Percentiles rank a stretch among this genome's conserved stretches.
Evolutionary conservation across 2,888 invertebrate genomes (phyloP).

Genomic region (Leptogaster cylindrica): DNA sequence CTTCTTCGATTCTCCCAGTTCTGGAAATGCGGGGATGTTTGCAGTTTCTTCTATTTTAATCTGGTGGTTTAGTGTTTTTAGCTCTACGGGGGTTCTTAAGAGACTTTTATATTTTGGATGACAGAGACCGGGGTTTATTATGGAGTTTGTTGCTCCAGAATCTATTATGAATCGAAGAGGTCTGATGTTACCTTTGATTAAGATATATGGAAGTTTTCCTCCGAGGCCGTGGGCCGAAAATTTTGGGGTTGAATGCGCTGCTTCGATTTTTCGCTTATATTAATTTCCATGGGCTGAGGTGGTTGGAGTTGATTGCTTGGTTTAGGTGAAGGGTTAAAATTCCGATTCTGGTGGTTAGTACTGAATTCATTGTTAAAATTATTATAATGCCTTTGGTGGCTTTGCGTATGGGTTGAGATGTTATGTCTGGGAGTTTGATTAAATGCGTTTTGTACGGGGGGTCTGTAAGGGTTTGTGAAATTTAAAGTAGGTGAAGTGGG

Average conservation of each 20-base stretch:
- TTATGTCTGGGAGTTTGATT: too few relatives aligned
- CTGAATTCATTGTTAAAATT: neutral
- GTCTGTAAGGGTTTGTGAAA: too few relatives aligned
- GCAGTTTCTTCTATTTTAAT: conserved; percentile 4
- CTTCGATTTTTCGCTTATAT: conserved; percentile 5
- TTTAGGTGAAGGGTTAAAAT: neutral
- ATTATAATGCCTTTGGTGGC: neutral
- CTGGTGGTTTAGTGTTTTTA: conserved; percentile 7
- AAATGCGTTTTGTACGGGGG: too few relatives aligned
- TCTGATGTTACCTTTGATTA: conserved; percentile 2
- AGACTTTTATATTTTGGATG: neutral
- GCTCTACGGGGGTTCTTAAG: neutral
- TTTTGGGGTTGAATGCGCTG: conserved; percentile 13
- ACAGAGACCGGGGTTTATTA: conserved; percentile 22
- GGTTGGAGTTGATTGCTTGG: neutral
- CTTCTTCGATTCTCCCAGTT: neutral
- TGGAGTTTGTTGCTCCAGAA: conserved; percentile 9
- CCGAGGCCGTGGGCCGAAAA: conserved; percentile 29
- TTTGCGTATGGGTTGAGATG: too few relatives aligned
- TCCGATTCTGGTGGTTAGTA: neutral
- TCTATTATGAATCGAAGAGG: conserved; percentile 17
- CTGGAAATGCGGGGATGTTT: conserved; percentile 2
- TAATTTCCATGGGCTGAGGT: conserved; percentile 29
- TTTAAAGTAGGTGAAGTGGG: too few relatives aligned
- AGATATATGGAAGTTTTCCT: conserved; percentile 7